Base-by-base conservation (phyloP, 2,797 vertebrate species). In the Hapalemur alaotrensis region DNA sequence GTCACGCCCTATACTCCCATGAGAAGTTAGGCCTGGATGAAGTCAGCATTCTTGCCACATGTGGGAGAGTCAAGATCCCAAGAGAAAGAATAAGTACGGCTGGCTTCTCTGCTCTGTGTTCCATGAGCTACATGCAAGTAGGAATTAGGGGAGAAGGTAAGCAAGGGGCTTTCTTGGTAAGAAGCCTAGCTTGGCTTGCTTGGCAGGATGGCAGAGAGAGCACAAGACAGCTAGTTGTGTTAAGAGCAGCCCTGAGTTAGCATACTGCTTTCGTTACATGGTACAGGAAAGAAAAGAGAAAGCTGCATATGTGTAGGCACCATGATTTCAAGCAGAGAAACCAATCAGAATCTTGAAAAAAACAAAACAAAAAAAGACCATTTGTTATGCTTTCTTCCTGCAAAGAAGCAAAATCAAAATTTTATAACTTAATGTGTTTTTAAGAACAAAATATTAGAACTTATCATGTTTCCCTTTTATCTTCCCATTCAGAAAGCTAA, bases 351-450 rank as follows among this genome's bases (percentile, higher is more conserved):
- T n/a, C 61, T 78, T 73, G 63, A 35, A 87, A 72, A 52, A 17
- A 75, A 52, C 4, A 41, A 86, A 72, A 52, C 13, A 75, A 52
- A 54, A 82, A 83, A 38, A 13, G 50, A 76, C 38, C 20, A 67
- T 48, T 17, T 73, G 61, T 25, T 79, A 72, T 67, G 61, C 59
- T 94, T 92, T 79, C 61, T 79, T 87, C 46, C 46, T 81, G 23
- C 35, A 67, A 93, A 72, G 41, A 9, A 65, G 61, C 9, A 89
- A 96, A 93, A 73, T 50, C 54, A 90, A 86, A 90, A 87, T 41
- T 87, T 87, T 75, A 30, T 79, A 85, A 79, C 10, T 52, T n/a
- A 25, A 35, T 22, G 4, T 61, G 75, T 67, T 57, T 96, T n/a
- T 61, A 61, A 67, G 35, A 89, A 59, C 41, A 81, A 82, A 89